phyloP scores from a whole-genome alignment of 1,140 invertebrate species.

The Zaprionus taronus region DNA sequence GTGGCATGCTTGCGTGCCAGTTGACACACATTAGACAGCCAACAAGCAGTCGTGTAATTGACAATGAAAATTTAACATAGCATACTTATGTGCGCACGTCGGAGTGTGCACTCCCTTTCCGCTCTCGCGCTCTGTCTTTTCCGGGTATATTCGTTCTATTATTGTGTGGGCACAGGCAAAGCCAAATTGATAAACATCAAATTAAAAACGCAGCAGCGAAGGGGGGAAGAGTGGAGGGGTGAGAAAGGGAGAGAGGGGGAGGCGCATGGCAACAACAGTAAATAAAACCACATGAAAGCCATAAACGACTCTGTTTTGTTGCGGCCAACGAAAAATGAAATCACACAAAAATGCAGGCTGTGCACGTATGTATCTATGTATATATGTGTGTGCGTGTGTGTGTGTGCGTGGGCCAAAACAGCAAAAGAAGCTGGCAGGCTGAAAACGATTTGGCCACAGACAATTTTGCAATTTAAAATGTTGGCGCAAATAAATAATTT shows the following conservation, averaged over 20 bases:
- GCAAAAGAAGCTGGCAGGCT: slow-evolving; percentile 11
- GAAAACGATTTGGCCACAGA: slow-evolving; percentile 77
- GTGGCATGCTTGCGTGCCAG: slow-evolving; percentile 12
- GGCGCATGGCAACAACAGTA: slow-evolving; percentile 40
- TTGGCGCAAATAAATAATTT: slow-evolving; percentile 72
- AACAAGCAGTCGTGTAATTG: slow-evolving; percentile 64
- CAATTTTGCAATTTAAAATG: slow-evolving; percentile 79
- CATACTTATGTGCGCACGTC: slow-evolving; percentile 41
- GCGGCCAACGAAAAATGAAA: slow-evolving; percentile 48
- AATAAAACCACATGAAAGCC: slow-evolving; percentile 75
- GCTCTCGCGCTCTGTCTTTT: background rate
- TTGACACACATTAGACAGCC: slow-evolving; percentile 53
- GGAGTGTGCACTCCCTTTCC: background rate
- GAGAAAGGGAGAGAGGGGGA: background rate
- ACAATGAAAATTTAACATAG: slow-evolving; percentile 61
- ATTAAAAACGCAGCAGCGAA: slow-evolving; percentile 63
- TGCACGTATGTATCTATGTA: background rate
- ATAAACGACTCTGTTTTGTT: slow-evolving; percentile 71
- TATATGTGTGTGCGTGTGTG: slow-evolving; percentile 6
- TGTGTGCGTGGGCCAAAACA: background rate
- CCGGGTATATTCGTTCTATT: background rate
- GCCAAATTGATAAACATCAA: slow-evolving; percentile 72
- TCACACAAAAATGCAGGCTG: slow-evolving; percentile 32
- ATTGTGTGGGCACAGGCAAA: slow-evolving; percentile 6
- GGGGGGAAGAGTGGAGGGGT: background rate